Base-by-base conservation (phyloP, 2,888 invertebrate genomes). In the Drepana falcataria region DNA sequence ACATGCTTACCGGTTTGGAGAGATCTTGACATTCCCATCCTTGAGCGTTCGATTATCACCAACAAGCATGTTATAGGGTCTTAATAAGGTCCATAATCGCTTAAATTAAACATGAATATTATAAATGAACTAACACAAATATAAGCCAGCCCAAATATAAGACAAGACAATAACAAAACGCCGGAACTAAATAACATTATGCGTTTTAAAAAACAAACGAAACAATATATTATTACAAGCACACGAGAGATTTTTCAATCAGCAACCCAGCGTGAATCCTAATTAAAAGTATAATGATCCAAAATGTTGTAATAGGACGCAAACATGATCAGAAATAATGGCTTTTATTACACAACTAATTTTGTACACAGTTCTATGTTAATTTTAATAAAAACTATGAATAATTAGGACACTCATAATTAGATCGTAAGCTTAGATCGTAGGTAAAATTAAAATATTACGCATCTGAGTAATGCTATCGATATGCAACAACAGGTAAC, bases 211-310 rank as follows among this genome's bases (percentile, higher is more conserved):
- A 55, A 49, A 41, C 48, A 21, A 48, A 53, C 57, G 59, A 59
- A 59, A 64, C 57, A 58, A 60, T 63, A 64, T 60, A 64, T 66
- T 67, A 66, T 64, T 58, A 64, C 66, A 58, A 56, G 60, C 58
- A 65, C 53, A 58, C 55, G 54, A 47, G 60, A 69, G 63, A 65
- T 71, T 79, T 78, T 81, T 80, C 77, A 79, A 79, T 81, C 80
- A 73, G 56, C 66, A 51, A 57, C 81, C 9, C 81, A 79, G 80
- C 80, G 55, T 77, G 81, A 63, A 55, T 60, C 67, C 73, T 75
- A 74, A 80, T 81, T 79, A 79, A 71, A 75, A 64, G 64, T 72
- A 73, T 79, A 79, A 58, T 58, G 58, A 58, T 52, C 48, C 40
- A 7, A 40, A 51, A 51, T 49, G 51, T 51, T 51, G 51, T 51